Evolutionary conservation across 2,888 invertebrate genomes (phyloP), one percentile per base, ranked within the genome.

Genomic region (Plagodis dolabraria): DNA sequence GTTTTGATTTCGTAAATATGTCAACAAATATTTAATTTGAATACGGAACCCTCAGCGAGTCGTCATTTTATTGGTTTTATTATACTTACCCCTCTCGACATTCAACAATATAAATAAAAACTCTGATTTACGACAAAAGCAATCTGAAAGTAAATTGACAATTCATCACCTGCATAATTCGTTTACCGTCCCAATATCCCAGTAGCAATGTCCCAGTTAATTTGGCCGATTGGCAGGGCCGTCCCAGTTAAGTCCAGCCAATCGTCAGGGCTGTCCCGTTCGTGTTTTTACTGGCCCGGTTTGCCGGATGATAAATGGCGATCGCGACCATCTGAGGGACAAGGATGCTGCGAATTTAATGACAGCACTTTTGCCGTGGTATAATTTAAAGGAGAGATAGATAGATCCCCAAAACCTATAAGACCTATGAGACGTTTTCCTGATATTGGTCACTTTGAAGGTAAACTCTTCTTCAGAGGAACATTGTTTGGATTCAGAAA

Each of bases 321-420:
- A 75, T 72, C 70, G 72, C 72, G 71, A 70, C 69, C 73, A 74
- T 69, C 77, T 79, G 80, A 81, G 76, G 74, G 77, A 71, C 72
- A 68, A 67, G 68, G 71, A 64, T 80, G 80, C 76, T 78, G 72
- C 76, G 73, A 80, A 79, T 82, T 82, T 82, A 81, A 82, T 82
- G 80, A 77, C 80, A 49, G 60, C 61, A 34, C 47, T 60, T 55
- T 57, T 53, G 47, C 0, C 6, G 67, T 54, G 54, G 54, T 47
- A 35, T 45, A 49, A 51, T 50, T 58, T 63, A 57, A 9, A 22
- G 49, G 58, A 45, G 47, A 43, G 47, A 42, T 38, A 11, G 45
- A 10, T 12, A 44, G n/a, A n/a, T n/a, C n/a, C n/a, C n/a, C n/a
- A n/a, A n/a, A n/a, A n/a, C n/a, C n/a, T n/a, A n/a, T n/a, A n/a